Evolutionary conservation across 2,113 vertebrate species (phyloP), one percentile per base, ranked within the genome.

Genomic region (Oncorhynchus keta): DNA sequence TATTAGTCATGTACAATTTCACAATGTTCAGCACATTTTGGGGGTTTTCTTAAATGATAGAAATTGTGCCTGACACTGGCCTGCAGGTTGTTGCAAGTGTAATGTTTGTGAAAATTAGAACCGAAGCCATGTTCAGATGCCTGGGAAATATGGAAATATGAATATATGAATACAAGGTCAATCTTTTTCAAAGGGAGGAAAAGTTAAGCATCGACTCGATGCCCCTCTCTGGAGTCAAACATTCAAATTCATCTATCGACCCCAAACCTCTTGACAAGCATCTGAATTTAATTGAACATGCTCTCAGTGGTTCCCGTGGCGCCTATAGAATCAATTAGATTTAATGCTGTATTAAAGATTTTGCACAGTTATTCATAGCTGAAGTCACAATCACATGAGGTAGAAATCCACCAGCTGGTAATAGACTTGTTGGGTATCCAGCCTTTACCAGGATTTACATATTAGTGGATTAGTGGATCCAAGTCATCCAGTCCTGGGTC

Each of bases 1-100:
- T 61, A 48, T 67, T 61, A 48, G 48, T 14, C 1, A 22, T 30
- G 69, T 24, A 32, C 22, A 30, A 71, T 68, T 72, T 16, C 30
- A 59, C 65, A 75, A 16, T 22, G 57, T 67, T 72, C 57, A 24
- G 18, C 30, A 76, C 55, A 71, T 71, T 62, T 11, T 62, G 3
- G 2, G n/a, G 22, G 59, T 62, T 45, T 45, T 45, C 8, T 45
- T 45, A 45, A 45, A 11, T 45, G 0, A 62, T 22, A 62, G 18
- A 62, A 22, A 22, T 62, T 22, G 12, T 62, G 14, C n/a, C 59
- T 62, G 7, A 22, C 13, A 62, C 24, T 45, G 39, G 39, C 39
- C 24, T 28, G 64, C 16, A 66, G 8, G 64, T 28, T 66, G 24
- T 55, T 30, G 26, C 26, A 61, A 61, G 49, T 16, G 14, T 51